phyloP scores from a whole-genome alignment of 2,797 vertebrate genomes.

The Coluber constrictor region DNA sequence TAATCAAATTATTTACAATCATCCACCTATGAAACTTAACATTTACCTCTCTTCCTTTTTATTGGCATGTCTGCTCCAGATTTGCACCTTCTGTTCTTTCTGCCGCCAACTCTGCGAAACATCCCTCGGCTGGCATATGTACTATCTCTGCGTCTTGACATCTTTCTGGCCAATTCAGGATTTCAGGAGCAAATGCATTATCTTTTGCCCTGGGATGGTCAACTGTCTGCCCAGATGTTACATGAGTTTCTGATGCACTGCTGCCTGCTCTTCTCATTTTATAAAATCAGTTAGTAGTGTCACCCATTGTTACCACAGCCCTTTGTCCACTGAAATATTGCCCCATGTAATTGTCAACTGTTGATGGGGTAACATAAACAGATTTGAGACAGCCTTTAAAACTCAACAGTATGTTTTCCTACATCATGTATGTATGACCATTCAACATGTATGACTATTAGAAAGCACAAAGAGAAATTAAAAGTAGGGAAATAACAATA shows the following conservation, averaged over 20 bases:
- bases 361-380: background rate
- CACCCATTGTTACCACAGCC: background rate
- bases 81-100: background rate
- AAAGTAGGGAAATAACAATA: background rate
- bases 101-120: rapidly evolving
- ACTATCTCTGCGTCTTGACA: background rate
- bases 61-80: background rate
- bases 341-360: background rate
- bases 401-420: background rate
- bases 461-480: background rate
- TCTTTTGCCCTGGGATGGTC: background rate
- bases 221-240: slow-evolving; percentile 6
- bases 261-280: background rate
- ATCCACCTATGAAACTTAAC: background rate
- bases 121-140: background rate
- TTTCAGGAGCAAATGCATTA: background rate
- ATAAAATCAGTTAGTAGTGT: background rate
- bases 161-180: background rate
- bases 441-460: background rate
- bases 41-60: slow-evolving; percentile 14
- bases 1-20: background rate
- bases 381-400: background rate
- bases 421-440: background rate
- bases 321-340: slow-evolving; percentile 1
- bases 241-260: background rate